Base-by-base conservation (phyloP, 2,888 invertebrate species). In the Liposcelis brunnea region DNA sequence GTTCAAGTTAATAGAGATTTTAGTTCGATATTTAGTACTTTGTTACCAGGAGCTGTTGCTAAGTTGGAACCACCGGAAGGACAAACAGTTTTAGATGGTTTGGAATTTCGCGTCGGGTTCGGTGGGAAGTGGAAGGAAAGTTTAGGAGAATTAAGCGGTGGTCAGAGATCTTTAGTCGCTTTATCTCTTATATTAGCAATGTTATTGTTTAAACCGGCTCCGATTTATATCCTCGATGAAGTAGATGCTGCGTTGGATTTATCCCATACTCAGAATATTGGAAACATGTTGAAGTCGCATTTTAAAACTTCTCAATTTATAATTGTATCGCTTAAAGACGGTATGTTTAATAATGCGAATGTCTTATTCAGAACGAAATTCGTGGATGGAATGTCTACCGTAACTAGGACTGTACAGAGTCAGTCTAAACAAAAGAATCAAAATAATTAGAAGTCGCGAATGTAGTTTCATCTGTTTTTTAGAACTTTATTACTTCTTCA, bases 331-430 rank as follows among this genome's bases (percentile, higher is more conserved):
- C 71, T 98, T 38, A 98, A 98, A 61, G 95, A 98, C 63, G 97
- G 97, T 21, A 97, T 98, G 91, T 98, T 97, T 68, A 93, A 87
- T 66, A 95, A 98, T 66, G 97, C 98, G 1, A 97, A 98, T 65
- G 94, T 97, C 18, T 65, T 98, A 46, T 98, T 89, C 69, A 80
- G 85, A 46, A 97, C 97, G 0, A 77, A 78, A 55, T 95, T 98
- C 64, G 77, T 87, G 21, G 94, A 97, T 66, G 97, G 97, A 44
- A 85, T 90, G 66, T 97, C 97, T 0, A 74, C 80, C 3, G 84
- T 98, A 31, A 72, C 75, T 26, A 71, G 87, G 50, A 77, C 73
- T 2, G 72, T 60, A 53, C 50, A 59, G 51, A 54, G 34, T 46
- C 45, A 53, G 10, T 35, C 35, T 7, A 35, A 35, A 10, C 14